phyloP scores from a whole-genome alignment of 2,113 vertebrate species.

The Chlamydotis undulata region DNA sequence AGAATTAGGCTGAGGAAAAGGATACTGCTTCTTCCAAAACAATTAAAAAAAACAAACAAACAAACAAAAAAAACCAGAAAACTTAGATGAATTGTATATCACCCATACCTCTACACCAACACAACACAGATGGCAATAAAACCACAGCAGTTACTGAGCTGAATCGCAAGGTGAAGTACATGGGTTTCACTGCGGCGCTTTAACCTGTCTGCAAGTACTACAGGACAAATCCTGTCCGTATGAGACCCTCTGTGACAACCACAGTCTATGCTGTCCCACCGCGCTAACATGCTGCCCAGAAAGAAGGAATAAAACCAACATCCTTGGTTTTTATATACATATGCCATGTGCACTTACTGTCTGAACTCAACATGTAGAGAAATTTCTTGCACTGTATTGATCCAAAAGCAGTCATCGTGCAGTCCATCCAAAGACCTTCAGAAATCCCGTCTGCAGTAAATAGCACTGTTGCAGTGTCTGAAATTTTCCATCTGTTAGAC shows the following conservation, averaged over 20 bases:
- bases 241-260: not conserved
- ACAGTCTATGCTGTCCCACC: not conserved
- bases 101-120: not conserved
- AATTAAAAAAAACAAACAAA: not conserved
- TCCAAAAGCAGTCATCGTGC: conserved; percentile 68
- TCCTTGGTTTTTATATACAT: not conserved
- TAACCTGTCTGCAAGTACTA: not conserved
- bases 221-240: not conserved
- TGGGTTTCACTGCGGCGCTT: not conserved
- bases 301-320: not conserved
- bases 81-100: not conserved
- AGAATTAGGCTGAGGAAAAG: not conserved
- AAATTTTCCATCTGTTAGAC: conserved; percentile 78
- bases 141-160: not conserved
- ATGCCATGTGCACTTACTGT: conserved; percentile 67
- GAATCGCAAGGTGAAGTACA: not conserved
- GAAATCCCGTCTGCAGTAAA: conserved; percentile 71
- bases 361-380: conserved; percentile 78
- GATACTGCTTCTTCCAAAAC: not conserved
- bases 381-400: conserved; percentile 78
- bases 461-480: conserved; percentile 43
- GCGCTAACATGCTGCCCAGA: not conserved
- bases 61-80: too few species aligned
- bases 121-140: not conserved
- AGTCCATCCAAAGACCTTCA: conserved; percentile 88